Percentiles rank a stretch among this genome's conserved stretches.
phyloP scores from a whole-genome alignment of 2,797 vertebrate species.

The Onychomys leucogaster region DNA sequence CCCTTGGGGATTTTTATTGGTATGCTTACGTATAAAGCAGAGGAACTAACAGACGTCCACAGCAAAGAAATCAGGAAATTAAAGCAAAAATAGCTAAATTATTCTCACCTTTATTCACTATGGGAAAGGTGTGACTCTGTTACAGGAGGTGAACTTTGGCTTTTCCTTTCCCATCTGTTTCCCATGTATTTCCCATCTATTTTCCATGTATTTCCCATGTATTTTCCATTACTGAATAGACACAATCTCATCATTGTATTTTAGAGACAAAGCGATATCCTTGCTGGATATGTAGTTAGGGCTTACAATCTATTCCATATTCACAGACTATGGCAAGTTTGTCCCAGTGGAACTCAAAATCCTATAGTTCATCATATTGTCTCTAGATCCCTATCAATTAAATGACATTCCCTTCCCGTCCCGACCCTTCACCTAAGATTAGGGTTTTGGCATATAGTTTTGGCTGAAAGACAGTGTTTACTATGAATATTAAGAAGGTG shows the following conservation, averaged over 20 bases:
- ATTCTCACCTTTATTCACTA: not conserved
- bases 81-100: not conserved
- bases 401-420: not conserved
- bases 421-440: not conserved
- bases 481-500: not conserved
- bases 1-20: not conserved
- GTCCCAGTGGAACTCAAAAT: not conserved
- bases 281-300: not conserved
- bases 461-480: not conserved
- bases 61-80: slow-evolving; percentile 15
- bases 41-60: not conserved
- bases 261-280: not conserved
- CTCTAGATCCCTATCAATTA: not conserved
- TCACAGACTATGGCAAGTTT: not conserved
- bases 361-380: not conserved
- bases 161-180: not conserved
- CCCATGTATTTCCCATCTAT: not conserved
- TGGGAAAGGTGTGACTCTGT: not conserved
- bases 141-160: not conserved
- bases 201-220: not conserved
- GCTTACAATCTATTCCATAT: not conserved
- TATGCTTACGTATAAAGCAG: not conserved
- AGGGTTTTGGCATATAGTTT: not conserved
- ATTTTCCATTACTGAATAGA: not conserved
- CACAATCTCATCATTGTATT: not conserved